A percentile compares a stretch with the other conserved stretches of the same genome.
Conservation (phyloP, 2,888 invertebrate species). For the Limnephilus marmoratus region DNA sequence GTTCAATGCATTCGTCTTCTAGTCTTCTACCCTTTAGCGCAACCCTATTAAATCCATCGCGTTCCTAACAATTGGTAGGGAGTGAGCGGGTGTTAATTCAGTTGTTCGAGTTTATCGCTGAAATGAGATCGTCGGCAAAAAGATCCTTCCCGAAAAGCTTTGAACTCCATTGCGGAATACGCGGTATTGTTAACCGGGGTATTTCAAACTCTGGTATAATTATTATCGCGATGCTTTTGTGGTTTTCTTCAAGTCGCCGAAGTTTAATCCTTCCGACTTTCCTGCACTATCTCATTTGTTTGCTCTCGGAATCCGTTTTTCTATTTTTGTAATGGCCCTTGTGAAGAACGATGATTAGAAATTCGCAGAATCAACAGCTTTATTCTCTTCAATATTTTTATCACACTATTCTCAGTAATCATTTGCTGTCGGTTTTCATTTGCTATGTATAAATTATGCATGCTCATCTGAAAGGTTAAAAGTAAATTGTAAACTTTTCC, state of each 20-base stretch:
- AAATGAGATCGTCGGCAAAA: slow-evolving; percentile 38
- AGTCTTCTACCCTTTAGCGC: neutral
- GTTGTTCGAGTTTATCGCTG: slow-evolving; percentile 40
- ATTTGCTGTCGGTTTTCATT: neutral
- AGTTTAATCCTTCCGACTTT: slow-evolving; percentile 16
- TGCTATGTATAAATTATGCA: neutral
- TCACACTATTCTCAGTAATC: neutral
- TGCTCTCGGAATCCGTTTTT: neutral
- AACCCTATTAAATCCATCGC: neutral
- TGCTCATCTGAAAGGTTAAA: neutral
- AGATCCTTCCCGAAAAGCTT: slow-evolving; percentile 22
- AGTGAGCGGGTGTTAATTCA: slow-evolving; percentile 38
- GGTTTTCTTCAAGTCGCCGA: neutral
- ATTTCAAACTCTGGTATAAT: slow-evolving; percentile 28
- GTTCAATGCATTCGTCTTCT: neutral
- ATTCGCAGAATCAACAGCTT: neutral
- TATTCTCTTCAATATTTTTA: neutral
- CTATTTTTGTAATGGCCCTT: neutral
- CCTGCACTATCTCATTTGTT: neutral
- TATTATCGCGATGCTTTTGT: slow-evolving; percentile 18
- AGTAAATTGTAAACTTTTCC: neutral
- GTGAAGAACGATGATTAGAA: neutral
- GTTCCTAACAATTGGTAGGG: neutral
- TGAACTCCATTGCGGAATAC: neutral
- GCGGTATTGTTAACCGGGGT: slow-evolving; percentile 16